Conservation (phyloP, 2,888 invertebrate genomes). For the Erebia palarica region DNA sequence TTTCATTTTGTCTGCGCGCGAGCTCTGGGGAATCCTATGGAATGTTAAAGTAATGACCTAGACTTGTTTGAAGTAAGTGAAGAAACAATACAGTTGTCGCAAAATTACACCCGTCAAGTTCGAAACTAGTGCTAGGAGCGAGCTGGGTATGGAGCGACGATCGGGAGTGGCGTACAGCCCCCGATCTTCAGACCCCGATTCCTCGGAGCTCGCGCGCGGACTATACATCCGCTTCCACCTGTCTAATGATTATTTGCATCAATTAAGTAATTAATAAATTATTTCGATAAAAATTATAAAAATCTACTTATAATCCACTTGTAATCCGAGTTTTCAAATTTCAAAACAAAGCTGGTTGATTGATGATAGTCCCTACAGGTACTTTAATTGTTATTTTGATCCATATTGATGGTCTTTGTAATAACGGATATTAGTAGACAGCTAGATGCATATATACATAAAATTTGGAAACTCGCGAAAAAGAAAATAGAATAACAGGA, state of each 20-base stretch:
- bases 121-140: too few species aligned
- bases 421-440: not conserved
- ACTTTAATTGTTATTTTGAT: conserved; percentile 6
- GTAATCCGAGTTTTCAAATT: conserved; percentile 2
- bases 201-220: too few species aligned
- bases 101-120: too few species aligned
- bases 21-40: too few species aligned
- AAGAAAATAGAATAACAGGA: not conserved
- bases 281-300: conserved; percentile 6
- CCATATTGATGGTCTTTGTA: conserved; percentile 13
- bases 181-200: too few species aligned
- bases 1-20: too few species aligned
- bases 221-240: not conserved
- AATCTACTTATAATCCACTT: conserved; percentile 7
- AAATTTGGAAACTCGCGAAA: not conserved
- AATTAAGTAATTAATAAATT: conserved; percentile 2
- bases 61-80: too few species aligned
- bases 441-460: not conserved
- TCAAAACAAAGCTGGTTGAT: not conserved
- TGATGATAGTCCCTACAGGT: not conserved
- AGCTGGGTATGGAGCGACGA: too few species aligned
- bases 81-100: too few species aligned
- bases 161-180: too few species aligned
- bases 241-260: not conserved
- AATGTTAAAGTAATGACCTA: too few species aligned